A percentile compares a stretch with the other conserved stretches of the same genome.
Evolutionary conservation across 2,888 invertebrate genomes (phyloP).

Genomic region (Apotomis betuletana): DNA sequence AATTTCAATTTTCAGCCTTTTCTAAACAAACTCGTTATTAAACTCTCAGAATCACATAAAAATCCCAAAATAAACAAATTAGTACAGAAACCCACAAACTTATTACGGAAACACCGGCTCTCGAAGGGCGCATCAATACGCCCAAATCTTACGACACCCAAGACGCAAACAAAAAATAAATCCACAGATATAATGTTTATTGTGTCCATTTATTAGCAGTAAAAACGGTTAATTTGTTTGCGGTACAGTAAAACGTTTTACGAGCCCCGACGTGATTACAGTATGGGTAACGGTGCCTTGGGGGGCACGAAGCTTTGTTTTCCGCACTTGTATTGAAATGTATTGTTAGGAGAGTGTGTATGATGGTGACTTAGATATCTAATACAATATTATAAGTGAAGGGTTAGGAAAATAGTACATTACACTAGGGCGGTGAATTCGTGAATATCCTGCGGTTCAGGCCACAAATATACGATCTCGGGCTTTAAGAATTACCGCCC

Average conservation of each 20-base stretch:
- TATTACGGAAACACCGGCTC: not conserved
- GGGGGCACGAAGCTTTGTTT: constrained; percentile 59
- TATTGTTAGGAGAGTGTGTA: constrained; percentile 35
- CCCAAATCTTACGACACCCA: constrained; percentile 39
- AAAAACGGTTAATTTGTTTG: constrained; percentile 71
- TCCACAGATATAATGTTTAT: constrained; percentile 59
- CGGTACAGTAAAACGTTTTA: constrained; percentile 71
- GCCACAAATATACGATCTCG: too few species aligned
- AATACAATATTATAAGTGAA: too few species aligned
- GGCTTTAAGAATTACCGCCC: too few species aligned
- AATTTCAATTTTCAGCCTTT: too few species aligned
- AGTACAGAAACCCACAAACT: not conserved
- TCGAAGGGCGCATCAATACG: constrained; percentile 11
- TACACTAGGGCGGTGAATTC: too few species aligned
- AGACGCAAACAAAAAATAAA: constrained; percentile 48
- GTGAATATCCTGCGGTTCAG: too few species aligned
- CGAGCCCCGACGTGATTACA: constrained; percentile 68
- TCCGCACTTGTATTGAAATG: constrained; percentile 38
- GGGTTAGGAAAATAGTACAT: too few species aligned
- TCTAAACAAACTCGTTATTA: too few species aligned
- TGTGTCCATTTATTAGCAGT: constrained; percentile 63
- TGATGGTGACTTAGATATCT: constrained; percentile 1
- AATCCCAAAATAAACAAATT: not conserved
- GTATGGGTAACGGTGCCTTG: constrained; percentile 64
- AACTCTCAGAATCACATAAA: too few species aligned